phyloP scores from a whole-genome alignment of 2,888 invertebrate genomes.

The Herminia tarsipennalis region DNA sequence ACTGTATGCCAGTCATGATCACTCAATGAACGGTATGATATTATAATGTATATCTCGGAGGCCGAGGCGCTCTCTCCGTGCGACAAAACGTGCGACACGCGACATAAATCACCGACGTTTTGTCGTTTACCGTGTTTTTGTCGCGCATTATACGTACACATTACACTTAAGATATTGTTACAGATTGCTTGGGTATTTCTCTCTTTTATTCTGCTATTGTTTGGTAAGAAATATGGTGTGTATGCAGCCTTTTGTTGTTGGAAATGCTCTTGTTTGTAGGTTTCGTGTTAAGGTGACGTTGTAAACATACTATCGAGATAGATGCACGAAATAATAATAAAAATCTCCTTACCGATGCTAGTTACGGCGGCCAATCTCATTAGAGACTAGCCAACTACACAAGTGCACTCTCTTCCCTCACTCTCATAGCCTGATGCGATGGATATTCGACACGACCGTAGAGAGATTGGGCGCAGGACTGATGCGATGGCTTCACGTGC shows the following conservation, averaged over 20 bases:
- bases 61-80: conserved; percentile 1
- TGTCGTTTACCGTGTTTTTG: conserved; percentile 62
- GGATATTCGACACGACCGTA: no score
- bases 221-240: conserved; percentile 32
- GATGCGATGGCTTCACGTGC: no score
- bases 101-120: conserved; percentile 50
- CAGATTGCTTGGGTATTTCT: conserved; percentile 53
- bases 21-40: conserved; percentile 19
- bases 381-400: no score
- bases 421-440: no score
- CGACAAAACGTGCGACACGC: conserved; percentile 35
- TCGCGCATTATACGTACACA: conserved; percentile 53
- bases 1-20: no score
- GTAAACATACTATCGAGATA: not conserved
- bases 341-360: no score
- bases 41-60: no score
- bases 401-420: no score
- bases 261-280: not conserved
- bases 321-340: no score
- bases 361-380: no score
- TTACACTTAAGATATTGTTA: conserved; percentile 58
- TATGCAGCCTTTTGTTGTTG: not conserved
- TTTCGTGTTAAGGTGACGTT: not conserved
- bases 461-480: no score
- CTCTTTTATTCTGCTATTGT: conserved; percentile 38